Base-by-base conservation (phyloP, 2,888 invertebrate genomes). In the Trileptium ribeirensis region DNA sequence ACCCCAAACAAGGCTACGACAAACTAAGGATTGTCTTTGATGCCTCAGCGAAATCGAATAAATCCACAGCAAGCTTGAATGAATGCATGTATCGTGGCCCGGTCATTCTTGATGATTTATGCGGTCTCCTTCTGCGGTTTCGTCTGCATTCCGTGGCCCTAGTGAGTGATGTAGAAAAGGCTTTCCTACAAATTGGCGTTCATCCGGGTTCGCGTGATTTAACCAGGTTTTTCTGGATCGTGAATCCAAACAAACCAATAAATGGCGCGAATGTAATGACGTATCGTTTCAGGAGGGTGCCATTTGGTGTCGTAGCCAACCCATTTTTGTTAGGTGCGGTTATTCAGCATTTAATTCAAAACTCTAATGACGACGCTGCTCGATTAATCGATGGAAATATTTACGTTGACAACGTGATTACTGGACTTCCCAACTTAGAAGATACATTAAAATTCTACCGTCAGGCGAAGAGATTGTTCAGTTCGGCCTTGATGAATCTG, bases 21-120 rank as follows among this genome's bases (percentile, higher is more conserved):
- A 0, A 86, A 86, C 51, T 86, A 2, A 39, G 85, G 19, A 80
- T 84, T 39, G 86, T 86, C 8, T 86, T 80, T 74, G 85, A 78
- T 29, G 79, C 29, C 3, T 78, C 79, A 29, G 79, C 51, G 39
- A 67, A 1, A 78, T 34, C n/a, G 19, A 8, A 0, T 15, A 8
- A 67, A 51, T 19, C 67, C 15, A 78, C 8, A 2, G 38, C 40
- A 1, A 78, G 67, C n/a, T 40, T 84, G 0, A 84, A 84, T 67
- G 82, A 84, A 31, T 84, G 82, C 74, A 77, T 84, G 15, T 64
- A 81, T 31, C 70, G 81, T 3, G 83, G 83, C n/a, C 83, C 83
- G 39, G 81, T 83, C 0, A 24, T 82, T 1, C 75, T 84, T 0
- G 81, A 82, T 0, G 82, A 84, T 24, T 19, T 83, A 1, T 33